phyloP scores from a whole-genome alignment of 2,888 invertebrate genomes.

The Muscina levida region DNA sequence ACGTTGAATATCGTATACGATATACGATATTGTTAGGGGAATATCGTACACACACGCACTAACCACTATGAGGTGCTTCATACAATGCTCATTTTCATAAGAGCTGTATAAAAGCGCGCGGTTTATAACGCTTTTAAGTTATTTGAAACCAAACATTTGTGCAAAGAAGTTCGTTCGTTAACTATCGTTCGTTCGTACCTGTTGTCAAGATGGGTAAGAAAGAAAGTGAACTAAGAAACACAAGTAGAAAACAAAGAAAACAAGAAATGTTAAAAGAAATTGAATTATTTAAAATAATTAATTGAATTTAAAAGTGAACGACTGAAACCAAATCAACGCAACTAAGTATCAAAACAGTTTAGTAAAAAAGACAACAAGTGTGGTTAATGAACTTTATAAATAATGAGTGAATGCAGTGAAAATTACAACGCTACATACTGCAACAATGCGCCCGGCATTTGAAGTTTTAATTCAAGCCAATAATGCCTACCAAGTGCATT shows the following conservation, averaged over 20 bases:
- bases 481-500: too few relatives aligned
- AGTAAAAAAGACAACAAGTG: background rate
- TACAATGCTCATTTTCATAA: constrained; percentile 31
- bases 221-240: constrained; percentile 38
- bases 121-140: constrained; percentile 55
- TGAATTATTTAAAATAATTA: background rate
- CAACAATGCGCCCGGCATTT: constrained; percentile 15
- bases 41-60: constrained; percentile 49
- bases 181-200: constrained; percentile 50
- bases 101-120: constrained; percentile 53
- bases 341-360: too few relatives aligned
- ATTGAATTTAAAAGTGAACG: background rate
- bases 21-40: background rate
- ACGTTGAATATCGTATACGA: constrained; percentile 28
- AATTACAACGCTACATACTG: background rate
- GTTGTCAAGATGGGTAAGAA: constrained; percentile 58
- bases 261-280: background rate
- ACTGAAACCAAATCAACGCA: too few relatives aligned
- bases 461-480: background rate
- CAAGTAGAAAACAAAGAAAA: constrained; percentile 9
- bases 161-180: constrained; percentile 58
- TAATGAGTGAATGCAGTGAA: background rate
- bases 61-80: constrained; percentile 4
- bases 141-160: constrained; percentile 57
- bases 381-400: constrained; percentile 56